phyloP scores from a whole-genome alignment of 2,797 vertebrate genomes.

The Chromis chromis region DNA sequence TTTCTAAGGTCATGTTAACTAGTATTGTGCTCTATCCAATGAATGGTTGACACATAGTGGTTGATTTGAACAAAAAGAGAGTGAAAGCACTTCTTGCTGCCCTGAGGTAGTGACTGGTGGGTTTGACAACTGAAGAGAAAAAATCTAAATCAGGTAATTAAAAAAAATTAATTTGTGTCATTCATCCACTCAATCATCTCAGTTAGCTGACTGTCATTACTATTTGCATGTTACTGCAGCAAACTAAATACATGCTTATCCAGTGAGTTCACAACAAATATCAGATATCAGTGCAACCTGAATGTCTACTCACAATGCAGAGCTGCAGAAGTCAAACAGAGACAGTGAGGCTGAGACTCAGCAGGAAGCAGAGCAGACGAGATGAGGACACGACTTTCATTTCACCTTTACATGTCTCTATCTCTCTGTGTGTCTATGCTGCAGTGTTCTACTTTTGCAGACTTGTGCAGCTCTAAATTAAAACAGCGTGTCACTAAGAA shows the following conservation, averaged over 20 bases:
- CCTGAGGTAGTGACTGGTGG: no score
- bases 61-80: no score
- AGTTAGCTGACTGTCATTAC: no score
- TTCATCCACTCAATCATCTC: background rate
- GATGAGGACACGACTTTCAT: conserved; percentile 42
- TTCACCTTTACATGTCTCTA: conserved; percentile 21
- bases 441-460: conserved; percentile 65
- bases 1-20: no score
- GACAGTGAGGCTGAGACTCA: conserved; percentile 9
- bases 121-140: background rate
- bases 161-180: background rate
- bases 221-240: background rate
- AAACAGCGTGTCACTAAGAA: conserved; percentile 51
- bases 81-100: no score
- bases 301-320: background rate
- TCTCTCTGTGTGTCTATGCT: conserved; percentile 3
- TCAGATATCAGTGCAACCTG: background rate
- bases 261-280: background rate
- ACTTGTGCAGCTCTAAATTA: conserved; percentile 47
- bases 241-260: background rate
- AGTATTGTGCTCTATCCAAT: no score
- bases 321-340: conserved; percentile 15
- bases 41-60: no score
- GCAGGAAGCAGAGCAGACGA: conserved; percentile 27
- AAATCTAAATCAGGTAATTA: background rate